Percentiles rank a stretch among this genome's conserved stretches.
phyloP scores from a whole-genome alignment of 2,888 invertebrate species.

The Notodromas monacha region DNA sequence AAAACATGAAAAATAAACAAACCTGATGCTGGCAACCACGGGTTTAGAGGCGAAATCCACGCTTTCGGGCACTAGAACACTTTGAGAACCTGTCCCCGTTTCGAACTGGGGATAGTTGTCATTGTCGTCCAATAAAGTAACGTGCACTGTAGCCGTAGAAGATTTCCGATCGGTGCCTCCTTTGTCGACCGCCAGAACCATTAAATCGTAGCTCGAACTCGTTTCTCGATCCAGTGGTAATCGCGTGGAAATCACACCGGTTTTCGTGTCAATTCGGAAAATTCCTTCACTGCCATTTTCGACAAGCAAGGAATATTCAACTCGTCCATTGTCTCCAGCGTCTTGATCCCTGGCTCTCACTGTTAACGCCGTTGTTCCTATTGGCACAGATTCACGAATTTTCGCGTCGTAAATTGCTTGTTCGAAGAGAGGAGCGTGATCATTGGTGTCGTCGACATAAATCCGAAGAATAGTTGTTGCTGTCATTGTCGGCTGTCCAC shows the following conservation, averaged over 20 bases:
- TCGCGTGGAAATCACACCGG: conserved; percentile 54
- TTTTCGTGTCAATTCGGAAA: conserved; percentile 44
- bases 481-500: conserved; percentile 49
- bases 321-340: conserved; percentile 56
- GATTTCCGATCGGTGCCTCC: conserved; percentile 43
- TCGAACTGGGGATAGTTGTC: conserved; percentile 79
- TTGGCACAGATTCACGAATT: conserved; percentile 53
- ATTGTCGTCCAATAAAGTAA: conserved; percentile 43
- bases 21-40: conserved; percentile 40
- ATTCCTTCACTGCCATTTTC: conserved; percentile 35
- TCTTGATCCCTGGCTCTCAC: conserved; percentile 74
- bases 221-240: conserved; percentile 53
- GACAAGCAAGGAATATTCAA: conserved; percentile 21
- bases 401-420: conserved; percentile 58
- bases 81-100: conserved; percentile 41
- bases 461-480: conserved; percentile 68
- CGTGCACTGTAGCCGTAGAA: conserved; percentile 45
- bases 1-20: too few species aligned
- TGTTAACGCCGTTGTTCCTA: conserved; percentile 56
- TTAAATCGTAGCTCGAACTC: conserved; percentile 44
- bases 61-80: conserved; percentile 57
- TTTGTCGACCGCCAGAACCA: conserved; percentile 54
- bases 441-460: conserved; percentile 74
- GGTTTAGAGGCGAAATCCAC: conserved; percentile 50
- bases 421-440: conserved; percentile 74